Base-by-base conservation (phyloP, 2,113 vertebrate species). In the Boulengerochromis microlepis region DNA sequence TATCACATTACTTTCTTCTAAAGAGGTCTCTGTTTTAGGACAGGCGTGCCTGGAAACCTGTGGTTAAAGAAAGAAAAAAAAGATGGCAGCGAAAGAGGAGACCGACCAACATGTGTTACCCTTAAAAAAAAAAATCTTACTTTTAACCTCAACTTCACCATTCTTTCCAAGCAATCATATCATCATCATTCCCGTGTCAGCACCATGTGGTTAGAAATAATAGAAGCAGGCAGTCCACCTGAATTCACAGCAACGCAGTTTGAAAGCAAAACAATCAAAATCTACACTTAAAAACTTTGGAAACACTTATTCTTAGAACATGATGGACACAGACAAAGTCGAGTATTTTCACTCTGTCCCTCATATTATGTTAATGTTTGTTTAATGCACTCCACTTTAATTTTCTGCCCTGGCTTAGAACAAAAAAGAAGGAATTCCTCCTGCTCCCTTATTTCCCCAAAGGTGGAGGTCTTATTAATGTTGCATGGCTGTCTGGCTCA, bases 31-130 rank as follows among this genome's bases (percentile, higher is more conserved):
- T 95, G 92, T 95, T 90, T 92, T 66, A 9, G 69, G 33, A 71
- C 90, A 94, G 91, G 93, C 93, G 90, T 94, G 94, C 89, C 86
- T 92, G 90, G 84, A 94, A 93, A 89, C 81, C 80, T 91, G 91
- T 74, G 91, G 92, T 90, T 93, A 29, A 83, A 86, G 87, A 80
- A 45, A 80, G 86, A 82, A 86, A 89, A 85, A 53, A 81, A 89
- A 88, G 89, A 80, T 45, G 78, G 69, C 33, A 57, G 53, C 54
- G 81, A 84, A 33, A 81, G 80, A 57, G 80, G 85, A 87, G 88
- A 83, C 83, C 89, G 78, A 59, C 42, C 45, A 81, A 87, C 66
- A 64, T 56, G 84, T 76, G 87, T 86, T 83, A 81, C 47, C 61
- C 89, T 87, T 94, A 81, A 90, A 95, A 93, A 83, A 95, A 96